Evolutionary conservation across 1,140 invertebrate genomes (phyloP), one percentile per base, ranked within the genome.

Genomic region (Aradophagus sp.): DNA sequence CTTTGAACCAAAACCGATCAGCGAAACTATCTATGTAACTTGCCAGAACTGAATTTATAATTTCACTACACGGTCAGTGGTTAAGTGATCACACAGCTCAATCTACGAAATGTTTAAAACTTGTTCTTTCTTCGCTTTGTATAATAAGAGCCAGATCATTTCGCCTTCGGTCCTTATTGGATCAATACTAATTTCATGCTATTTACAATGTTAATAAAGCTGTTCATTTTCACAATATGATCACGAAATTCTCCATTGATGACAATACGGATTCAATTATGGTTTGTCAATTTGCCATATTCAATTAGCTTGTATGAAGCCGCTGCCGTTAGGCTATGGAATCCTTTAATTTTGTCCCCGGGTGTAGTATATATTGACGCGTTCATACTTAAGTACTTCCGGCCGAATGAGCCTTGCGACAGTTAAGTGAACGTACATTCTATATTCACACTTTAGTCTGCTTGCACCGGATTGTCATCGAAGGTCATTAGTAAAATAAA

Each of bases 261-360:
- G 38, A 44, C 39, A 42, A 35, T 35, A 34, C 7, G 42, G 38
- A 55, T 56, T 45, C 41, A 56, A 56, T 56, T 56, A 56, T 23
- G n/a, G 53, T 56, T 56, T 56, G 41, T 56, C 53, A 56, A 56
- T 56, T 35, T 36, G 32, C 39, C 23, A 16, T 56, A 29, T 13
- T 16, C 3, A 36, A 56, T 56, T 56, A 45, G 23, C 20, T 45
- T 29, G 14, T 36, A 26, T 27, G 19, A 44, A 11, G 16, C n/a
- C 8, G 6, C 16, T 6, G 12, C n/a, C 29, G 29, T 29, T 5
- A 16, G 32, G 4, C 5, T 8, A 16, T 10, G 7, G 10, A 44
- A 32, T 36, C 39, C 39, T 56, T 56, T 56, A 35, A 56, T 44
- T 45, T 56, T 5, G 39, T 36, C 29, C 52, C 14, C n/a, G 10